Percentiles rank a stretch among this genome's conserved stretches.
Evolutionary conservation across 2,113 vertebrate species (phyloP).

Genomic region (Apteryx mantelli): DNA sequence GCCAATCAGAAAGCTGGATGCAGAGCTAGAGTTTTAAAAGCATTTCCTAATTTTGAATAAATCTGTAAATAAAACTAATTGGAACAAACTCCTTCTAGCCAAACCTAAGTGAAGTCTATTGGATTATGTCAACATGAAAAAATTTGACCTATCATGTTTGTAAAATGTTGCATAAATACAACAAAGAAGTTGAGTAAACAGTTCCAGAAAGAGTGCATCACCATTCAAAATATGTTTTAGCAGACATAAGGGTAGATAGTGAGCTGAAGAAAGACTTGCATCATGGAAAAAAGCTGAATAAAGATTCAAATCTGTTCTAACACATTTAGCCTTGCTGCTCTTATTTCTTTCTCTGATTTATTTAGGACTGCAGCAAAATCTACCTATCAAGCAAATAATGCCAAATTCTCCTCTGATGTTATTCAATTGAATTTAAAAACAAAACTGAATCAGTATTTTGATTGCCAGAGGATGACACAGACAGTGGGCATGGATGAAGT

Average conservation of each 20-base stretch:
- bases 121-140: constrained; percentile 39
- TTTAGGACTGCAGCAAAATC: neutral
- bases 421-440: neutral
- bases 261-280: neutral
- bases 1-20: neutral
- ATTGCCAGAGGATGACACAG: neutral
- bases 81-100: neutral
- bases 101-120: neutral
- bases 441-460: neutral
- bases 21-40: neutral
- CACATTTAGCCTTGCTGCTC: neutral
- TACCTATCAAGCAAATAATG: neutral
- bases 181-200: constrained; percentile 41
- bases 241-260: neutral
- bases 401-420: neutral
- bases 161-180: neutral
- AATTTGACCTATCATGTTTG: constrained; percentile 10
- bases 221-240: neutral
- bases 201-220: neutral
- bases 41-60: neutral
- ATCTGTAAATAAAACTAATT: constrained; percentile 6
- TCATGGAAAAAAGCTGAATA: constrained; percentile 27
- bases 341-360: neutral
- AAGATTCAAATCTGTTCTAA: neutral
- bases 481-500: neutral